These are phyloP conservation scores for Pandemis heparana DNA, from an alignment of 2,888 invertebrate species.

Conservation along the genomic window DNA sequence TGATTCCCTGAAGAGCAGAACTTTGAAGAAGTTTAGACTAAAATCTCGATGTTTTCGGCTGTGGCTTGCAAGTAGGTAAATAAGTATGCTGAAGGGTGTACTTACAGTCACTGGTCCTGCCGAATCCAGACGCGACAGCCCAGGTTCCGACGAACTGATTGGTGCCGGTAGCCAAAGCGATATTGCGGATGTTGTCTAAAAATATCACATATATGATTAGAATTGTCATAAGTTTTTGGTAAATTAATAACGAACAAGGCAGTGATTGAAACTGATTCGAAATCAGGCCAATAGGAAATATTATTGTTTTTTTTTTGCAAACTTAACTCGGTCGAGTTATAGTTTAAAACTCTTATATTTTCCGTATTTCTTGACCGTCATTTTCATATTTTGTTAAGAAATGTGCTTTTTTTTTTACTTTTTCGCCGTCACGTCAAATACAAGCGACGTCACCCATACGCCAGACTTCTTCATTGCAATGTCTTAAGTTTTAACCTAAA, in stretches of 20 bases:
- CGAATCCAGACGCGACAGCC: conserved; percentile 56
- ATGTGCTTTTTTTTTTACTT: not conserved
- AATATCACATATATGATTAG: not conserved
- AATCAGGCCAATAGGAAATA: not conserved
- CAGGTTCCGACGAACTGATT: conserved; percentile 47
- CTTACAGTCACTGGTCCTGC: conserved; percentile 57
- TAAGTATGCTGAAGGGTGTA: conserved; percentile 14
- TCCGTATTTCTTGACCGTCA: no score
- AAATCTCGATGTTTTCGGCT: no score
- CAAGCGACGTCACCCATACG: no score
- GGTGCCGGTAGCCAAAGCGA: conserved; percentile 46
- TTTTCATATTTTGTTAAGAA: no score
- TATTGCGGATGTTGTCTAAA: conserved; percentile 45
- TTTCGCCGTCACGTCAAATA: no score
- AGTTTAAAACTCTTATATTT: no score
- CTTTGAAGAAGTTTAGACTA: not conserved
- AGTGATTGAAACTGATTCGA: not conserved
- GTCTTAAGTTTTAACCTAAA: no score
- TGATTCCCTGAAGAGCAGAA: not conserved
- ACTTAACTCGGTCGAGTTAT: no score
- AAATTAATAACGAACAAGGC: not conserved
- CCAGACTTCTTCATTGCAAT: no score
- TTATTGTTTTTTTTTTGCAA: no score
- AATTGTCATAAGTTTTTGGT: not conserved
- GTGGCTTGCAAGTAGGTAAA: not conserved